Evolutionary conservation across 2,797 vertebrate species (phyloP).

Genomic region (Tadarida brasiliensis): DNA sequence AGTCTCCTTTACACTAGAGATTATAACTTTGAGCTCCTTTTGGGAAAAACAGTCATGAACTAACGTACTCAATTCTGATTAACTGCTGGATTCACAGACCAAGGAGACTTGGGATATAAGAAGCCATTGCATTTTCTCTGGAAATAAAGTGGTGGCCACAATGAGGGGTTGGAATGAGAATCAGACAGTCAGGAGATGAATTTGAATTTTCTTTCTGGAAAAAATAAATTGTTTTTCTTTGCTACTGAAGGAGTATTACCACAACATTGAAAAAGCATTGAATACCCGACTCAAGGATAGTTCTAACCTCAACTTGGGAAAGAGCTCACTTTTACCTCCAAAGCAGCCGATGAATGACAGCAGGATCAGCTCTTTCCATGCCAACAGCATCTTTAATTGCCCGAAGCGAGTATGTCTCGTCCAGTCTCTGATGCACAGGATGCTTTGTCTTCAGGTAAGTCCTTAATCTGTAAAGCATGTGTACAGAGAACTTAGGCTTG

Average conservation of each 20-base stretch:
- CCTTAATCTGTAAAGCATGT: slow-evolving; percentile 88
- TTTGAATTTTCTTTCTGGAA: background rate
- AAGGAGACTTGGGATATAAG: background rate
- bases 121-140: background rate
- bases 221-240: background rate
- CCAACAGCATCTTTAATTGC: slow-evolving; percentile 95
- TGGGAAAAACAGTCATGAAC: background rate
- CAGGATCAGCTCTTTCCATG: slow-evolving; percentile 96
- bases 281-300: background rate
- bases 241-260: background rate
- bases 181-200: background rate
- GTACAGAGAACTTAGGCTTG: slow-evolving; percentile 61
- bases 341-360: slow-evolving; percentile 94
- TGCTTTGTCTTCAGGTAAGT: slow-evolving; percentile 86
- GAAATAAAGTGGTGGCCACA: background rate
- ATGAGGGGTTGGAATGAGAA: background rate
- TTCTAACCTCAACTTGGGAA: slow-evolving; percentile 50
- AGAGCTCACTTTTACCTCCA: slow-evolving; percentile 91
- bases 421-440: slow-evolving; percentile 89
- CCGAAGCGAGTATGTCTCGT: slow-evolving; percentile 89
- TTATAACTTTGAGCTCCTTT: background rate
- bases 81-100: background rate
- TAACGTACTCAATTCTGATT: background rate
- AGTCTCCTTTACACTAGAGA: background rate
- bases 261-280: slow-evolving; percentile 24